Percentiles rank a stretch among this genome's conserved stretches.
These are phyloP conservation scores for Epinephelus fuscoguttatus DNA, from an alignment of 2,113 vertebrate genomes.

Conservation along the genomic window DNA sequence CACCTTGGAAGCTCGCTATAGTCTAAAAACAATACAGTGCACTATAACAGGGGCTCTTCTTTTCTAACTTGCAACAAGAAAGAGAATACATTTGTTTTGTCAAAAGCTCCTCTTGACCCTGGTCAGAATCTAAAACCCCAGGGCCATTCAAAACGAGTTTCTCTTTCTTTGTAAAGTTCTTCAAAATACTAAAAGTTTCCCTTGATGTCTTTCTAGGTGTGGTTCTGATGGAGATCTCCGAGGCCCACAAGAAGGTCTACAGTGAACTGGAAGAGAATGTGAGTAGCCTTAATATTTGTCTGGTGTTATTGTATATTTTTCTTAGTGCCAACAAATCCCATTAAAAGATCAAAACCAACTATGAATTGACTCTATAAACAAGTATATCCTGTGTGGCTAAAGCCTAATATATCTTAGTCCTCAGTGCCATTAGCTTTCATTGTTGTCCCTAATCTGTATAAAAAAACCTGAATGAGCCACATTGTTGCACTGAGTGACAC, in stretches of 20 bases:
- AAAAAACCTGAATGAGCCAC: not conserved
- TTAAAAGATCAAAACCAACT: not conserved
- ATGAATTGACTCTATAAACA: not conserved
- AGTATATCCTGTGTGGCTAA: not conserved
- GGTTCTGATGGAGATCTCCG: constrained; percentile 94
- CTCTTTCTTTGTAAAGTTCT: not conserved
- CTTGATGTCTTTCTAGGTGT: constrained; percentile 83
- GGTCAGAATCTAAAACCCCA: not conserved
- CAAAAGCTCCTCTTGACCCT: not conserved
- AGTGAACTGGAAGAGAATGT: constrained; percentile 93
- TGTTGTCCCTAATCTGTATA: not conserved
- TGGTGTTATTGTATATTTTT: not conserved
- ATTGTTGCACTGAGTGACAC: too few species aligned
- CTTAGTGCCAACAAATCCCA: not conserved
- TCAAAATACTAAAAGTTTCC: not conserved
- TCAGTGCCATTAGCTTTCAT: not conserved
- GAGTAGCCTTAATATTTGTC: constrained; percentile 69
- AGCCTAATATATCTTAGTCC: not conserved
- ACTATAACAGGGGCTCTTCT: not conserved
- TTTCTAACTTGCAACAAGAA: not conserved
- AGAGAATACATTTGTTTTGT: not conserved
- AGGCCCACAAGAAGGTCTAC: constrained; percentile 92
- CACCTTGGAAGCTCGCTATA: too few species aligned
- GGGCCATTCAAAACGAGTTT: not conserved
- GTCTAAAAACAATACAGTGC: not conserved